Percentiles rank a stretch among this genome's conserved stretches.
Evolutionary conservation across 2,113 vertebrate species (phyloP).

Genomic region (Triplophysa rosa): DNA sequence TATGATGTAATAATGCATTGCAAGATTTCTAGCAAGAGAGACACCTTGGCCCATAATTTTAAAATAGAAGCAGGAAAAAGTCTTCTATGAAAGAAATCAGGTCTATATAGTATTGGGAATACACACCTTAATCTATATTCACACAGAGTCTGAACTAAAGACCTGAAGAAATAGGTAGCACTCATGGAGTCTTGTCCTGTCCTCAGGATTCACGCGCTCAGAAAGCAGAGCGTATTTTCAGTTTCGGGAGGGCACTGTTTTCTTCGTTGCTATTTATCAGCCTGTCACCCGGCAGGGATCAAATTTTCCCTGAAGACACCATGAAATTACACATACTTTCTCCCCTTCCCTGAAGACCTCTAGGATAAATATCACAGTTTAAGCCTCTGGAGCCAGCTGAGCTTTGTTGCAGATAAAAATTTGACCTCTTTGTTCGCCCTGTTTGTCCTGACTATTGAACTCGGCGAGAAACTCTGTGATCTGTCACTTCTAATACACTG

Average conservation of each 20-base stretch:
- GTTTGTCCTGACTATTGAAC: constrained; percentile 50
- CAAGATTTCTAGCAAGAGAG: not conserved
- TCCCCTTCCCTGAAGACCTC: constrained; percentile 64
- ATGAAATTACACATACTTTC: constrained; percentile 80
- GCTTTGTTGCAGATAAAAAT: constrained; percentile 76
- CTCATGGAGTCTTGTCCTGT: constrained; percentile 10
- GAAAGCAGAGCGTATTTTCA: constrained; percentile 64
- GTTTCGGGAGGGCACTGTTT: constrained; percentile 72
- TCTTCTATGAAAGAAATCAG: constrained; percentile 24
- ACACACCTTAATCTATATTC: not conserved
- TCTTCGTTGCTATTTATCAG: constrained; percentile 78
- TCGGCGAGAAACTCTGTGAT: constrained; percentile 54
- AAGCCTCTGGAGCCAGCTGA: constrained; percentile 78
- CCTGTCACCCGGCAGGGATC: constrained; percentile 78
- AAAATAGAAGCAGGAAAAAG: constrained; percentile 29
- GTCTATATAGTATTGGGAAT: constrained; percentile 22
- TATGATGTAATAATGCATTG: constrained; percentile 18
- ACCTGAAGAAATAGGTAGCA: constrained; percentile 8
- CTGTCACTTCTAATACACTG: constrained; percentile 54
- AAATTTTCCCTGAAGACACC: constrained; percentile 81
- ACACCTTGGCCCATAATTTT: constrained; percentile 30
- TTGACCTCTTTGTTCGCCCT: constrained; percentile 73
- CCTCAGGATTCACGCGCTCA: constrained; percentile 23
- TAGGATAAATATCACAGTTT: constrained; percentile 79
- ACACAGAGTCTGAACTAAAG: not conserved